phyloP scores from a whole-genome alignment of 2,797 vertebrate genomes.

The Basileuterus tristriatus region DNA sequence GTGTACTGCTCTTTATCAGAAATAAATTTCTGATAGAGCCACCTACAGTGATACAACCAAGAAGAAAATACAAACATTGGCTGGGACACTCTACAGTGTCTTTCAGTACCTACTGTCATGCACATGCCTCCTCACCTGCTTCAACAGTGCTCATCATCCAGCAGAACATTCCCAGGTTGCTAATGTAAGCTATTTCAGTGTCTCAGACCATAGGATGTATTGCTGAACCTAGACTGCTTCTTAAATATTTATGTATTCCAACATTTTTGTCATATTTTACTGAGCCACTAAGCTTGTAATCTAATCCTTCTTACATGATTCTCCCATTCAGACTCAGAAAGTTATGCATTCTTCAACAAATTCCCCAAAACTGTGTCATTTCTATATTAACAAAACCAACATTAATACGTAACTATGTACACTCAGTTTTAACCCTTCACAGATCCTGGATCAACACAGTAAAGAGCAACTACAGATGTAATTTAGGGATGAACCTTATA shows the following conservation, averaged over 20 bases:
- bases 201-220: neutral
- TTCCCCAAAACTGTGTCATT: neutral
- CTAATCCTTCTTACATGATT: neutral
- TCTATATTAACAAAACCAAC: neutral
- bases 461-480: neutral
- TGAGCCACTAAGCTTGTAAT: neutral
- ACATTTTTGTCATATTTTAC: neutral
- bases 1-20: neutral
- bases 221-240: neutral
- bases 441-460: neutral
- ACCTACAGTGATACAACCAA: neutral
- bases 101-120: neutral
- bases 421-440: neutral
- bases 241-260: neutral
- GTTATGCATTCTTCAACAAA: neutral
- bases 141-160: neutral
- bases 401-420: neutral
- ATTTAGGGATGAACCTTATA: neutral
- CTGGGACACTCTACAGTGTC: rapidly evolving
- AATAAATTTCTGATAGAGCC: neutral
- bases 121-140: rapidly evolving
- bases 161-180: neutral
- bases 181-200: neutral
- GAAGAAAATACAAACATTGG: neutral
- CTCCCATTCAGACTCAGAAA: neutral